A percentile compares a stretch with the other conserved stretches of the same genome.
Evolutionary conservation across 2,797 vertebrate species (phyloP).

Genomic region (Parotocinclus haroldoi): DNA sequence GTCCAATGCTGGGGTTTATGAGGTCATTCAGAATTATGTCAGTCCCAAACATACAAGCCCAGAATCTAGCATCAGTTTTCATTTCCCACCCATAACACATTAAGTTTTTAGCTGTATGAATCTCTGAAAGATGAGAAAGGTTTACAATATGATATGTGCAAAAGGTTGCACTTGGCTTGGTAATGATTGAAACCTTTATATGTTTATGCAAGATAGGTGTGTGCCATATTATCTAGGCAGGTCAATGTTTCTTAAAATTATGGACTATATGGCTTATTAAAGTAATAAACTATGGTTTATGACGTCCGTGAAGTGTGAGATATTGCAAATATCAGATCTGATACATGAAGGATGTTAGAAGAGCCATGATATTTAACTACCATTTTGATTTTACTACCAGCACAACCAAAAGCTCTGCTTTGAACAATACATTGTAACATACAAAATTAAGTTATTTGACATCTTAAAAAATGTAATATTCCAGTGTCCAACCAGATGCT

Average conservation of each 20-base stretch:
- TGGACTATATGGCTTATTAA: not conserved
- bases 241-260: slow-evolving; percentile 2
- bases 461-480: no score
- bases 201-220: slow-evolving; percentile 45
- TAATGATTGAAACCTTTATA: slow-evolving; percentile 14
- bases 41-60: slow-evolving; percentile 27
- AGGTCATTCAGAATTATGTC: slow-evolving; percentile 52
- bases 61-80: slow-evolving; percentile 37
- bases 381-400: no score
- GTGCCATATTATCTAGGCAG: slow-evolving; percentile 8
- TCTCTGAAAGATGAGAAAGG: not conserved
- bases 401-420: no score
- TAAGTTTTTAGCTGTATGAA: slow-evolving; percentile 9
- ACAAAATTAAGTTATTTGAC: no score
- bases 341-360: no score
- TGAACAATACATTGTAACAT: no score
- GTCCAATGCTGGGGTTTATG: slow-evolving; percentile 51
- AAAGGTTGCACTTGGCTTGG: slow-evolving; percentile 5
- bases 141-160: not conserved
- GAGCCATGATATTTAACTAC: no score
- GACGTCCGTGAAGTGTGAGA: not conserved
- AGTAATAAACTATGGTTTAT: slow-evolving; percentile 1
- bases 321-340: no score
- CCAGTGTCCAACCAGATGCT: no score
- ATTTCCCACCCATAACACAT: not conserved